phyloP scores from a whole-genome alignment of 2,113 vertebrate species.

The Hemicordylus capensis region DNA sequence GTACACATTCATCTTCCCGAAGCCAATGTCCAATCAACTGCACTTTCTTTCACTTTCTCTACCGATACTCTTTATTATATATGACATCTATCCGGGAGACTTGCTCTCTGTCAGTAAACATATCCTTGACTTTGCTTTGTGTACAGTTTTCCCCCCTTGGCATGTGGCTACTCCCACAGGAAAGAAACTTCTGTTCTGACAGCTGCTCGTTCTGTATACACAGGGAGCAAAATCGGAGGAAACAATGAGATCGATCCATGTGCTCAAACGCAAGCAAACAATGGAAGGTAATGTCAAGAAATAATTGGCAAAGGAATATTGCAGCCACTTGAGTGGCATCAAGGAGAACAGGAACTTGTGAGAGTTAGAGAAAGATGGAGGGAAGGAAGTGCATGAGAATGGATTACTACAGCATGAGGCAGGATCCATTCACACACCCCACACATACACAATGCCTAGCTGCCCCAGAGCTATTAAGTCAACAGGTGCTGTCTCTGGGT shows the following conservation, averaged over 20 bases:
- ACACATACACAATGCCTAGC: not conserved
- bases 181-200: not conserved
- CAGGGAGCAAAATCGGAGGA: not conserved
- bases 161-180: not conserved
- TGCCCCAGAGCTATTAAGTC: not conserved
- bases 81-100: not conserved
- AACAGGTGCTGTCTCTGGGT: not conserved
- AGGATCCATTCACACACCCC: too few relatives aligned
- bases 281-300: not conserved
- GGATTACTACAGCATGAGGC: too few relatives aligned
- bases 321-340: not conserved
- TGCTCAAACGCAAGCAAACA: not conserved
- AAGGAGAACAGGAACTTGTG: not conserved
- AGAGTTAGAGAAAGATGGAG: not conserved
- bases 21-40: not conserved
- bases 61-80: not conserved
- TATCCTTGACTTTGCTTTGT: not conserved
- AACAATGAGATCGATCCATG: not conserved
- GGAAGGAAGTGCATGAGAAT: not conserved
- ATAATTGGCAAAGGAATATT: not conserved
- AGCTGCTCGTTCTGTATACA: not conserved
- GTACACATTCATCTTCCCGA: fast-evolving
- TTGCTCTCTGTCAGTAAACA: constrained; percentile 9
- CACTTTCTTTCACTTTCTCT: not conserved
- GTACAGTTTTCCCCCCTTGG: not conserved